Conservation (phyloP, 2,888 invertebrate genomes). For the Dolomedes plantarius region DNA sequence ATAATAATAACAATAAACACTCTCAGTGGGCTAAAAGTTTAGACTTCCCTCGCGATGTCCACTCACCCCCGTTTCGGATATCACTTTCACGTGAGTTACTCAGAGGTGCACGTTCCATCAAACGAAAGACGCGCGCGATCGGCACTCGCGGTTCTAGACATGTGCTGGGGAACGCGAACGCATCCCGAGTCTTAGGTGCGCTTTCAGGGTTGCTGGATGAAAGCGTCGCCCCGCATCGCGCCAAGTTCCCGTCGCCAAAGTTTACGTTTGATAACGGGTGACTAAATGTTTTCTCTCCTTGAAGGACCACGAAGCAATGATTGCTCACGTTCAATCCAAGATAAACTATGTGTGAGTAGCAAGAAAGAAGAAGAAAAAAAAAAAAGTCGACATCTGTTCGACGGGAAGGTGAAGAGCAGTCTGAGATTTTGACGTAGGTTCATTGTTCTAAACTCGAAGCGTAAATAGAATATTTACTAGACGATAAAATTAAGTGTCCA, state of each 20-base stretch:
- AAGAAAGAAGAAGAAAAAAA: too few species aligned
- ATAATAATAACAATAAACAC: too few species aligned
- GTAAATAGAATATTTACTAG: too few species aligned
- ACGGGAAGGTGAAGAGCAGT: too few species aligned
- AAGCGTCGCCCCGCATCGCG: conserved; percentile 20
- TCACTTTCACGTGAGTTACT: conserved; percentile 44
- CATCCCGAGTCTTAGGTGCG: conserved; percentile 41
- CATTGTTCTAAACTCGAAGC: too few species aligned
- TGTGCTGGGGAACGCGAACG: conserved; percentile 31
- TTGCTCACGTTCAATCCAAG: too few species aligned
- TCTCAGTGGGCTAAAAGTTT: neutral
- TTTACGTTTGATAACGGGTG: neutral
- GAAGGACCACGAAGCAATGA: too few species aligned
- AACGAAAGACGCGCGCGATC: conserved; percentile 1
- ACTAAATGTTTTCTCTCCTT: too few species aligned
- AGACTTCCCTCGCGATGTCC: conserved; percentile 12
- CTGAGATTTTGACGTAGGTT: too few species aligned
- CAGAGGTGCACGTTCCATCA: conserved; percentile 31
- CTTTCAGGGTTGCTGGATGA: conserved; percentile 25
- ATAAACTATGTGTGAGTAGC: too few species aligned
- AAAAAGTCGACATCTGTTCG: too few species aligned
- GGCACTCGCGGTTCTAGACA: conserved; percentile 20
- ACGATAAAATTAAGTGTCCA: too few species aligned
- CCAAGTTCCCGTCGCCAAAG: neutral
- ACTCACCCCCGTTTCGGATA: conserved; percentile 63